Evolutionary conservation across 2,797 vertebrate species (phyloP).

Genomic region (Acanthornis magna): DNA sequence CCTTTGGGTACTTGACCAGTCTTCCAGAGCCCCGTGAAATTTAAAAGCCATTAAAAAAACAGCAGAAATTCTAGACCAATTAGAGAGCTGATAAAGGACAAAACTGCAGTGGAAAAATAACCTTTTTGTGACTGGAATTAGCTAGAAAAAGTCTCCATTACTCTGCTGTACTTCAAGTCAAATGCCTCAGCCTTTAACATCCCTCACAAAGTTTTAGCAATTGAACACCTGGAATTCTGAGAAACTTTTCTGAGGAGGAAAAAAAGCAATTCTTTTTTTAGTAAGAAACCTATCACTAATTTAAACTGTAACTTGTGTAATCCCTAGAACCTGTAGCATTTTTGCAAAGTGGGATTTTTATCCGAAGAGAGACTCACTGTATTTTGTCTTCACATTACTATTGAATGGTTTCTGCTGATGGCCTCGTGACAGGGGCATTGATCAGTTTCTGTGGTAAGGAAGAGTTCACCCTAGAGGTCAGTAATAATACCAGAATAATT

Average conservation of each 20-base stretch:
- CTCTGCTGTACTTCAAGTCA: not conserved
- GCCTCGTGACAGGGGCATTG: not conserved
- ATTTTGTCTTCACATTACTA: not conserved
- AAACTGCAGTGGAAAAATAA: not conserved
- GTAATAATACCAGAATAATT: not conserved
- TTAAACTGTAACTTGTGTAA: not conserved
- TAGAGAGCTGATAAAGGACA: not conserved
- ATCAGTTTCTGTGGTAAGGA: not conserved
- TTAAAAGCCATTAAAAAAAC: not conserved
- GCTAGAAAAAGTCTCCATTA: not conserved
- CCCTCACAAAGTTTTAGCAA: not conserved
- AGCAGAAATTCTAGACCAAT: not conserved
- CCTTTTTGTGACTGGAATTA: not conserved
- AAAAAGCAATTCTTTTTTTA: not conserved
- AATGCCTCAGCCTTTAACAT: not conserved
- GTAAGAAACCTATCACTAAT: not conserved
- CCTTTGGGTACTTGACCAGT: not conserved
- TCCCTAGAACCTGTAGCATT: not conserved
- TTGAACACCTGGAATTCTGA: not conserved
- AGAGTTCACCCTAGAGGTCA: not conserved
- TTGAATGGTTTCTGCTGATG: not conserved
- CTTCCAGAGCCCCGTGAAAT: not conserved
- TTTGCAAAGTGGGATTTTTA: not conserved
- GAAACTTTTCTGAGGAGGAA: not conserved
- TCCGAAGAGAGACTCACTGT: not conserved